Evolutionary conservation across 1,140 invertebrate genomes (phyloP), one percentile per base, ranked within the genome.

Genomic region (Homalodisca vitripennis): DNA sequence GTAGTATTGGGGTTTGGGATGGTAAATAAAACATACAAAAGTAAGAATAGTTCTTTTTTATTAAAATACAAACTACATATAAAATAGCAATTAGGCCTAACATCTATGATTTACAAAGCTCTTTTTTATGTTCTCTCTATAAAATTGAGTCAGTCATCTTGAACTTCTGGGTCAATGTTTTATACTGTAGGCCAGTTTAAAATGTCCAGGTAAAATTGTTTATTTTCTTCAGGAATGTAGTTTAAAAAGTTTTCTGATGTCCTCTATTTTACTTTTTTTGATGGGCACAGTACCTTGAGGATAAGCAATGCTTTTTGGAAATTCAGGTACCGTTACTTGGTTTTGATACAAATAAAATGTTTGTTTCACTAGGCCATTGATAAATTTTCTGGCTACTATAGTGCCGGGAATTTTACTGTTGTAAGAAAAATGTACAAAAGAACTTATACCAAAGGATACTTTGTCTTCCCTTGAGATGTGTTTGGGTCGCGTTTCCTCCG

Each of bases 261-360:
- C 51, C 22, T 57, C 3, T 12, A 53, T 22, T 53, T 53, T 53
- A 20, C 55, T 67, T 53, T 51, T 14, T 20, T 69, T 69, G 17
- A 69, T 69, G 31, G 68, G 68, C 3, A 65, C 27, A 41, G 66
- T 31, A 32, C 48, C 68, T 51, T 48, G 30, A 20, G 63, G 68
- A 34, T 66, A 53, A 30, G 62, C 64, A 47, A 34, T 22, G 30
- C n/a, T n/a, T n/a, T 60, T 67, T 48, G 6, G 64, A 66, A 17
- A n/a, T 51, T 34, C 14, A 66, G 53, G n/a, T 24, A 32, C 17
- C 31, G 31, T 14, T 17, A 41, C n/a, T n/a, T n/a, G 32, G 31
- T 26, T 27, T 46, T 26, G 34, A 17, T 20, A 22, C 20, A 69
- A 48, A 47, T 29, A 24, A 69, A 69, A 69, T 27, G 22, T 66